phyloP scores from a whole-genome alignment of 1,140 invertebrate species.

The Ruditapes philippinarum region DNA sequence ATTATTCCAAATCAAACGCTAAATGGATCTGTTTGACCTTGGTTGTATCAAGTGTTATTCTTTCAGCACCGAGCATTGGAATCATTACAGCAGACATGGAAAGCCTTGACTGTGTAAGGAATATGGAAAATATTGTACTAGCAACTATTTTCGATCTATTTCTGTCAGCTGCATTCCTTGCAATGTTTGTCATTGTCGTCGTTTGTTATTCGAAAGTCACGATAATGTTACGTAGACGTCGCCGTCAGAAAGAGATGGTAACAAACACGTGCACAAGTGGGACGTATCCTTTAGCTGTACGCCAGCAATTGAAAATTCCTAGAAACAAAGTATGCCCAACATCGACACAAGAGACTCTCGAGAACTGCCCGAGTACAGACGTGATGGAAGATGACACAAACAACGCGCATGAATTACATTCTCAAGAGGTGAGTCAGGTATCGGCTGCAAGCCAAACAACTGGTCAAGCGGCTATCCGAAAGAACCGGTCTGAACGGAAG shows the following conservation, averaged over 20 bases:
- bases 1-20: constrained; percentile 11
- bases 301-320: too few species aligned
- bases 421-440: too few species aligned
- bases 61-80: not conserved
- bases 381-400: too few species aligned
- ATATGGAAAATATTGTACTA: not conserved
- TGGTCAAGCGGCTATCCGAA: too few species aligned
- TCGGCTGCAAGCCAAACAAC: too few species aligned
- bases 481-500: not conserved
- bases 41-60: not conserved
- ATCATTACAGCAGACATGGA: not conserved
- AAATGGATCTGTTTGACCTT: not conserved
- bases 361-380: too few species aligned
- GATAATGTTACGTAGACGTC: not conserved
- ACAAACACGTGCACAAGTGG: too few species aligned
- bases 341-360: too few species aligned
- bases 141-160: not conserved
- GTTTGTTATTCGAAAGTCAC: constrained; percentile 1
- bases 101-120: not conserved
- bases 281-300: too few species aligned
- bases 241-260: not conserved
- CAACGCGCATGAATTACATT: too few species aligned
- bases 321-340: too few species aligned
- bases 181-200: constrained; percentile 11
- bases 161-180: not conserved